Conservation (phyloP, 2,888 invertebrate species). For the Ceriagrion tenellum region DNA sequence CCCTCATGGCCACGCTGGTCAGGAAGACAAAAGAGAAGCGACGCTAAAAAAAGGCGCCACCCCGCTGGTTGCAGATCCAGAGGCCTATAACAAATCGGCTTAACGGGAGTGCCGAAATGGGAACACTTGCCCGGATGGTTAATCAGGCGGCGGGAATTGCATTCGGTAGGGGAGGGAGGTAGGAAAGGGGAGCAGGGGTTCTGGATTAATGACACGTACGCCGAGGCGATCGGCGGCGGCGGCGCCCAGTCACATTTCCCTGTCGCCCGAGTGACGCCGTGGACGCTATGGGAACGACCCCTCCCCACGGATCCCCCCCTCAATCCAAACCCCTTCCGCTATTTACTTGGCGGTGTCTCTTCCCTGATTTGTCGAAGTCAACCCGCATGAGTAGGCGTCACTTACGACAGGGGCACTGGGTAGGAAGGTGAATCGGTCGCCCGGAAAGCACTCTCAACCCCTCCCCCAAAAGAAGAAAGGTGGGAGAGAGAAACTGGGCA, state of each 20-base stretch:
- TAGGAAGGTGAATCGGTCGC: too few species aligned
- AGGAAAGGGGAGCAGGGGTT: not conserved
- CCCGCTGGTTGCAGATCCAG: not conserved
- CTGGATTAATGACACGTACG: not conserved
- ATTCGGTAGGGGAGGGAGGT: not conserved
- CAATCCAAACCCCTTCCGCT: too few species aligned
- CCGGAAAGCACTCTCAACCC: too few species aligned
- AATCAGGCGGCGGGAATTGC: conserved; percentile 10
- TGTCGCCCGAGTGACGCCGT: not conserved
- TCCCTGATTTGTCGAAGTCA: too few species aligned
- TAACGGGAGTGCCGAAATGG: not conserved
- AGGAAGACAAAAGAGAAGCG: not conserved
- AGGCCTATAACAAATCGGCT: not conserved
- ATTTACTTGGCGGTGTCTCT: too few species aligned
- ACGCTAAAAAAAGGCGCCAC: not conserved
- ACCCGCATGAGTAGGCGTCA: not conserved
- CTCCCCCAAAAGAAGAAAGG: too few species aligned
- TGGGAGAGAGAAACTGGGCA: too few species aligned
- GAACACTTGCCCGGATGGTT: not conserved
- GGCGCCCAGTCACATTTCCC: not conserved
- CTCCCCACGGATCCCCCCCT: too few species aligned
- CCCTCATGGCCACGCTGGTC: too few species aligned
- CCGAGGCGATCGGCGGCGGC: not conserved
- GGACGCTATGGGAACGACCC: not conserved
- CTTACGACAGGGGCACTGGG: too few species aligned